A percentile compares a stretch with the other conserved stretches of the same genome.
Evolutionary conservation across 2,113 vertebrate genomes (phyloP).

Genomic region (Gasterosteus aculeatus): DNA sequence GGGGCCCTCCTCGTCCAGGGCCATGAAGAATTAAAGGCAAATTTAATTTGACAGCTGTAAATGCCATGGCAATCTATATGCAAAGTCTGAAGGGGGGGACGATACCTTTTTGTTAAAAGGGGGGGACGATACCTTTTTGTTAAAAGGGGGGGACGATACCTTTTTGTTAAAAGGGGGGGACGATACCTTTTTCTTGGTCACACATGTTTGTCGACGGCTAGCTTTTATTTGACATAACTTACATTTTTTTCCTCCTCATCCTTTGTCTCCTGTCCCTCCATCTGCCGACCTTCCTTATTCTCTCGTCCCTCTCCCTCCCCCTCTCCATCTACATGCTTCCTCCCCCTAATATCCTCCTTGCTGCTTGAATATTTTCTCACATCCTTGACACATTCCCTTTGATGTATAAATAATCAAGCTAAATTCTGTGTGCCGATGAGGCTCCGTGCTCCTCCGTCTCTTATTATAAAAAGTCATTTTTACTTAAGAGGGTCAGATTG

Average conservation of each 20-base stretch:
- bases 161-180: slow-evolving; percentile 66
- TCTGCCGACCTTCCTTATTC: slow-evolving; percentile 13
- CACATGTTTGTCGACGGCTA: slow-evolving; percentile 83
- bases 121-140: too few relatives aligned
- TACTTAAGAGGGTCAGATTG: slow-evolving; percentile 99
- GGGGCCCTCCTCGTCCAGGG: slow-evolving; percentile 85
- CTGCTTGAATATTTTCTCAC: slow-evolving; percentile 91
- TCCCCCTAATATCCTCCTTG: slow-evolving; percentile 72
- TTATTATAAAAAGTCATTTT: slow-evolving; percentile 99
- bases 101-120: slow-evolving; percentile 67
- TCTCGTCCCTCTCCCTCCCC: slow-evolving; percentile 11
- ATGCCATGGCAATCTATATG: slow-evolving; percentile 99
- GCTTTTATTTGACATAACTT: slow-evolving; percentile 26
- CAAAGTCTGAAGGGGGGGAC: slow-evolving; percentile 78
- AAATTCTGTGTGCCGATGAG: slow-evolving; percentile 92
- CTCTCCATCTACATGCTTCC: slow-evolving; percentile 35
- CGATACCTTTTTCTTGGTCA: slow-evolving; percentile 70
- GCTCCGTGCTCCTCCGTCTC: slow-evolving; percentile 87
- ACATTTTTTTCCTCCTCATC: slow-evolving; percentile 8
- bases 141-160: slow-evolving; percentile 16
- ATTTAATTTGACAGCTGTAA: slow-evolving; percentile 99
- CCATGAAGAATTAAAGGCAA: slow-evolving; percentile 99
- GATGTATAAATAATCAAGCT: slow-evolving; percentile 99
- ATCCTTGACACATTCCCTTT: slow-evolving; percentile 90
- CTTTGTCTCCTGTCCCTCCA: slow-evolving; percentile 4